These are phyloP conservation scores for Mugil cephalus DNA, from an alignment of 2,113 vertebrate genomes.

Conservation along the genomic window DNA sequence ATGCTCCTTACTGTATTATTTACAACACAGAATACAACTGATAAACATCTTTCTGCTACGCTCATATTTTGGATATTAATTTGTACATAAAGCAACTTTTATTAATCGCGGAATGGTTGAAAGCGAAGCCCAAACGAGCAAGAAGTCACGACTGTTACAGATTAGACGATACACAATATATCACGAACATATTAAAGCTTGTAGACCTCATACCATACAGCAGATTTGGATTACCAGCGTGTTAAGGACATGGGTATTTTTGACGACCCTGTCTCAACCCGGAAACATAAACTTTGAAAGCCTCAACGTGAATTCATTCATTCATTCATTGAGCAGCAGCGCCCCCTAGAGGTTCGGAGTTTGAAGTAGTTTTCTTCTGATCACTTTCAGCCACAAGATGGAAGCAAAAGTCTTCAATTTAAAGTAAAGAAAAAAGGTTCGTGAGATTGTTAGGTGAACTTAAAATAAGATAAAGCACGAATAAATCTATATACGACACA, in stretches of 20 bases:
- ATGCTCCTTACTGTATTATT: neutral
- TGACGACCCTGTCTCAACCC: neutral
- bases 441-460: no score
- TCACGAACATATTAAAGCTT: no score
- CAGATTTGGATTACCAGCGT: no score
- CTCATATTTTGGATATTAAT: no score
- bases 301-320: accelerated
- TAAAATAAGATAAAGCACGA: neutral
- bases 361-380: accelerated
- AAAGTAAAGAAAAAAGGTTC: no score
- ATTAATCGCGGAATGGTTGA: neutral
- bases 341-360: slow-evolving; percentile 36
- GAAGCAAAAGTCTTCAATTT: slow-evolving; percentile 1
- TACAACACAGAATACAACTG: neutral
- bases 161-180: neutral
- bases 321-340: accelerated
- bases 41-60: neutral
- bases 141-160: neutral
- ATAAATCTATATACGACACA: no score
- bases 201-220: neutral
- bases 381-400: slow-evolving; percentile 30
- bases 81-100: neutral
- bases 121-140: no score
- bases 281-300: neutral
- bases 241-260: accelerated